Evolutionary conservation across 2,797 vertebrate genomes (phyloP), one percentile per base, ranked within the genome.

Genomic region (Nyctalus aviator): DNA sequence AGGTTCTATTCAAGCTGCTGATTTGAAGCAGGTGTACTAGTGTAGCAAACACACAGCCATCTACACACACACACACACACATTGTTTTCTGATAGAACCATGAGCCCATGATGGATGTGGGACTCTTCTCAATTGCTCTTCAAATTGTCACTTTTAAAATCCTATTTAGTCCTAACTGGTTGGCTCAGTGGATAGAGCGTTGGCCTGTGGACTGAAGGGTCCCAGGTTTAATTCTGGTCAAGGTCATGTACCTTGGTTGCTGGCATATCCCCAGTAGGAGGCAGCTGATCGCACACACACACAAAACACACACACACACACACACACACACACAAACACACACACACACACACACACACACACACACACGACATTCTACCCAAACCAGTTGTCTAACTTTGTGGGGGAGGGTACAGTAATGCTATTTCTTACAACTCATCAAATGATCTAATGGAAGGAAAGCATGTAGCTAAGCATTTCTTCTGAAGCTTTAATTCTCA

Each of bases 81-180:
- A 41, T 27, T 3, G 25, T 32, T 27, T 57, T 94, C 53, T 48
- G 5, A 57, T 83, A 86, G 93, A 85, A 32, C n/a, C 46, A 68
- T 3, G 77, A 48, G 83, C 44, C 15, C 30, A 1, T 25, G 85
- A 44, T 41, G 86, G 82, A 68, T 48, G 0, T 37, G 59, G 77
- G 92, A 7, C 27, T 96, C 85, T 95, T 37, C 78, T 93, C 88
- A 94, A 48, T 37, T 90, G n/a, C 84, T 97, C 97, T 82, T 81
- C 81, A 94, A 97, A 53, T 92, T 44, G 92, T 96, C 84, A 84
- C 94, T 95, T 97, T 95, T 90, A 84, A 62, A 81, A 94, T 95
- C 85, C 90, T 89, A 96, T 94, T 97, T 96, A 97, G 53, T 8
- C 53, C 8, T 55, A 55, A 55, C 53, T 8, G 8, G 53, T 55